Evolutionary conservation across 2,797 vertebrate species (phyloP).

Genomic region (Etheostoma nigrum): DNA sequence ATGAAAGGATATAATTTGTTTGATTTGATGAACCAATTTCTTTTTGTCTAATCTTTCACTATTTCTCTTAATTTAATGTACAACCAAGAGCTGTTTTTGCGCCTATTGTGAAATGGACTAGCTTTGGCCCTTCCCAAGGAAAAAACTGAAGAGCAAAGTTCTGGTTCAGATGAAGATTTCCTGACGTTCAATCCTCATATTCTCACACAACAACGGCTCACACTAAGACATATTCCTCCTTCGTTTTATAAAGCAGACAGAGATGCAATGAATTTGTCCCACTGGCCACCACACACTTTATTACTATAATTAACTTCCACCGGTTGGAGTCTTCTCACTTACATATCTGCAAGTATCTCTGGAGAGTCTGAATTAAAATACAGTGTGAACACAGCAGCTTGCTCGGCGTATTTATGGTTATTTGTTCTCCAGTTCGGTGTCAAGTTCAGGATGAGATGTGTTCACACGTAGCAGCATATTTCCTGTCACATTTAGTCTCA

Average conservation of each 20-base stretch:
- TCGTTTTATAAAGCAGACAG: constrained; percentile 36
- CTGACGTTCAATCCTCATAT: background rate
- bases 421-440: constrained; percentile 39
- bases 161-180: background rate
- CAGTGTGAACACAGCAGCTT: constrained; percentile 26
- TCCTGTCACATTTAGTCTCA: too few species aligned
- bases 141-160: background rate
- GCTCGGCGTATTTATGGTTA: constrained; percentile 39
- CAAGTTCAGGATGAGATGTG: constrained; percentile 28
- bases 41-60: background rate
- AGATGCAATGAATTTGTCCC: constrained; percentile 45
- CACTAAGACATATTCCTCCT: constrained; percentile 3
- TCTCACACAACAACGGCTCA: background rate
- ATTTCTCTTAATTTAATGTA: background rate
- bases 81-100: background rate
- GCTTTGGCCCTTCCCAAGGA: background rate
- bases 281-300: constrained; percentile 57
- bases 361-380: constrained; percentile 60
- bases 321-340: constrained; percentile 68
- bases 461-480: constrained; percentile 15
- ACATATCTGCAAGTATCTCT: constrained; percentile 69
- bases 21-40: background rate
- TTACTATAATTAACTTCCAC: constrained; percentile 77
- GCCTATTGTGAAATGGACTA: background rate
- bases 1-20: background rate